Evolutionary conservation across 1,140 invertebrate genomes (phyloP).

Genomic region (Cotesia chilonis): DNA sequence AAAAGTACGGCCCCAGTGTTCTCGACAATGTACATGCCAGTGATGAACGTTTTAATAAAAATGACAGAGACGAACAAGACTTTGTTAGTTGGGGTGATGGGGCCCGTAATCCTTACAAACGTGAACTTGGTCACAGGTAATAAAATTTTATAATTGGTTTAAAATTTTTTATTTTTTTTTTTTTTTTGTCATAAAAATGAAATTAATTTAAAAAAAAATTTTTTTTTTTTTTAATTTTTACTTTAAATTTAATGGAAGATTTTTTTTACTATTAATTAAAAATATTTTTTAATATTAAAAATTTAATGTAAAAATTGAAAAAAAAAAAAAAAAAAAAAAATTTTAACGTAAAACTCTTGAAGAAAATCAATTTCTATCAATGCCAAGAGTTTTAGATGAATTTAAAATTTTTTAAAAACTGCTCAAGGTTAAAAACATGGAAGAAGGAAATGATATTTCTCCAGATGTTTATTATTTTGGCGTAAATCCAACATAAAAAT

Average conservation of each 20-base stretch:
- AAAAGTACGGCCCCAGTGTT: conserved; percentile 33
- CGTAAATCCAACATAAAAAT: neutral
- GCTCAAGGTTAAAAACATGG: neutral
- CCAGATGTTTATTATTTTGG: neutral
- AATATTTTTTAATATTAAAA: no score
- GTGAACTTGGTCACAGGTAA: conserved; percentile 72
- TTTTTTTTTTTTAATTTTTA: no score
- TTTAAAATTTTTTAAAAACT: neutral
- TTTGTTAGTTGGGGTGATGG: conserved; percentile 70
- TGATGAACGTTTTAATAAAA: conserved; percentile 52
- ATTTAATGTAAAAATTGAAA: no score
- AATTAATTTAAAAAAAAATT: no score
- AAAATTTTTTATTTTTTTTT: no score
- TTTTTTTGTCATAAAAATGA: neutral
- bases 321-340: neutral
- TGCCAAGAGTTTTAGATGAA: neutral
- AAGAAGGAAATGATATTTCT: neutral
- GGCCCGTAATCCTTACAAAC: conserved; percentile 63
- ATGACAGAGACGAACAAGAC: conserved; percentile 67
- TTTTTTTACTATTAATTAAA: no score
- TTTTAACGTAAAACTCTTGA: neutral
- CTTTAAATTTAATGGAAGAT: no score
- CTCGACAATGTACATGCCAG: conserved; percentile 35
- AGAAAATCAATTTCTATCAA: no score
- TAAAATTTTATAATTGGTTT: neutral